Base-by-base conservation (phyloP, 2,888 invertebrate genomes). In the Trichacis sp. region DNA sequence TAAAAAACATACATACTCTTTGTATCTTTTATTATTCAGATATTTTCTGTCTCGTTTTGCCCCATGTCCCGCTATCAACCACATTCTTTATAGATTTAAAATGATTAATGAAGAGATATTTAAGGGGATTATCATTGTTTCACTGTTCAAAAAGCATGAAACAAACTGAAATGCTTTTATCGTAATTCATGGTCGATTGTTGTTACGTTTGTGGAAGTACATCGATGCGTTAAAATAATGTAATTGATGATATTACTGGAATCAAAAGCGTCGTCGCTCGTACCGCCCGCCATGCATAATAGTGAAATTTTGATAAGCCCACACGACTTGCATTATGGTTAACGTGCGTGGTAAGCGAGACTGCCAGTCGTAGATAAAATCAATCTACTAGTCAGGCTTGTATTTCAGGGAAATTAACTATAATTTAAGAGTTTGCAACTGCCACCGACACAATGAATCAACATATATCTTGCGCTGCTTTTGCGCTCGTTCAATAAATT, bases 231-330 rank as follows among this genome's bases (percentile, higher is more conserved):
- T 56, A 68, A 68, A 68, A 68, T 68, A 68, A 68, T 64, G 60
- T 61, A 68, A 53, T 54, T 60, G 61, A 68, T 68, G 64, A 64
- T 51, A 58, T 54, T 53, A 63, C 49, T 38, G 17, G n/a, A n/a
- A n/a, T n/a, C n/a, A n/a, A n/a, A n/a, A n/a, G 60, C 64, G 54
- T 64, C 67, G 43, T 49, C 54, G 61, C 60, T 56, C 57, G 64
- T 63, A 64, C 63, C 60, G 64, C 58, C 50, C 54, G 50, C 4
- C 49, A 48, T 55, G 68, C 68, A 61, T 64, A 64, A 64, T 64
- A 51, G 47, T 68, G 61, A 68, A 63, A 68, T 68, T 68, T 68
- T 64, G 68, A 68, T 68, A 68, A 63, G 64, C 68, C 64, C 68
- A 58, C 68, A 67, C 63, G 67, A 67, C 67, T 67, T 63, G 67